Percentiles rank a stretch among this genome's conserved stretches.
phyloP scores from a whole-genome alignment of 2,113 vertebrate genomes.

The Albula glossodonta region DNA sequence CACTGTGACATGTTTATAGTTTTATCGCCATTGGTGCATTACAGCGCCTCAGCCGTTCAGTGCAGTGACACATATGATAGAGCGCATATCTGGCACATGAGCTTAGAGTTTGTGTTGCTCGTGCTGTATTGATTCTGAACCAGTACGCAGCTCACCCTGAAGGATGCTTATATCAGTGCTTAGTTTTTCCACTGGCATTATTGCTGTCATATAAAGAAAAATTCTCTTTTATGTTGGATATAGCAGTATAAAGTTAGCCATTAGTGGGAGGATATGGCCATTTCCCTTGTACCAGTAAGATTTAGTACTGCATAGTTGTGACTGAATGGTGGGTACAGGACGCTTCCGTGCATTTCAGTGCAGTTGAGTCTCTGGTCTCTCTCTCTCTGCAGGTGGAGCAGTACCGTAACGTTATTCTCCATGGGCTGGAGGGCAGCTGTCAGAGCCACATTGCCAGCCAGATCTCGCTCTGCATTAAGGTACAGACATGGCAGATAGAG shows the following conservation, averaged over 20 bases:
- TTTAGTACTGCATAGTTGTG: background rate
- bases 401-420: constrained; percentile 90
- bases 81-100: background rate
- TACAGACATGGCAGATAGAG: constrained; percentile 45
- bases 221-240: background rate
- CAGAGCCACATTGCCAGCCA: constrained; percentile 84
- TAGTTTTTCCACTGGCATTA: background rate
- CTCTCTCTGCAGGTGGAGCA: constrained; percentile 80
- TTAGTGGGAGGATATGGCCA: background rate
- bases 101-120: too few relatives aligned
- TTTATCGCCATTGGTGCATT: background rate
- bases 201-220: background rate
- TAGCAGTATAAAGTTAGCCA: background rate
- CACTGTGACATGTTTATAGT: background rate
- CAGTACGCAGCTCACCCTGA: too few relatives aligned
- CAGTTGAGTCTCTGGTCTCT: background rate
- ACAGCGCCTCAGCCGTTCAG: background rate
- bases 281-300: background rate
- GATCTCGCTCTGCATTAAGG: constrained; percentile 85
- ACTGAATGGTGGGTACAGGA: background rate
- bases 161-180: background rate
- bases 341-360: background rate
- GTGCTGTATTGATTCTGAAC: too few relatives aligned
- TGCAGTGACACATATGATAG: background rate
- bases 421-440: constrained; percentile 91